These are phyloP conservation scores for Drosophila obscura DNA, from an alignment of 1,140 invertebrate species.

Conservation along the genomic window DNA sequence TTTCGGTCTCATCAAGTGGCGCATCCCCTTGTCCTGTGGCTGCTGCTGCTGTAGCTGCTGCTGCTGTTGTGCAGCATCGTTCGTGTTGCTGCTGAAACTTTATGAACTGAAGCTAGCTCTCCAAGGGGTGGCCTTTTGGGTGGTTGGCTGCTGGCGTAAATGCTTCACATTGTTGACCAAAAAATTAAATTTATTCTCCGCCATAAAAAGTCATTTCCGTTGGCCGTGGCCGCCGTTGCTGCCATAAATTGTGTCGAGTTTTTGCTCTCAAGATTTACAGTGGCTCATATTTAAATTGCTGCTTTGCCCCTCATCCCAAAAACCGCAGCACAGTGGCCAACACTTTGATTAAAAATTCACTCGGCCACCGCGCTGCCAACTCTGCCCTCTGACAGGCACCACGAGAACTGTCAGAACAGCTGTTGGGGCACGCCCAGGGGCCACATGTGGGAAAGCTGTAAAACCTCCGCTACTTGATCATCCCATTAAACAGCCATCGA, in stretches of 20 bases:
- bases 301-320: conserved; percentile 43
- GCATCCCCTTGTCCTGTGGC: conserved; percentile 6
- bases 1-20: conserved; percentile 67
- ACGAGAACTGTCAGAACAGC: conserved; percentile 10
- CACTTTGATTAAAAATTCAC: conserved; percentile 76
- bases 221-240: conserved; percentile 46
- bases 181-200: conserved; percentile 81
- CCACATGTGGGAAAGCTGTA: conserved; percentile 53
- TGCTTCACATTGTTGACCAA: conserved; percentile 77
- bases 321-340: conserved; percentile 53
- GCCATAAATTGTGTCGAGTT: conserved; percentile 77
- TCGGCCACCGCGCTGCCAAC: conserved; percentile 27
- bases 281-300: conserved; percentile 78
- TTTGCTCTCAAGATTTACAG: conserved; percentile 77
- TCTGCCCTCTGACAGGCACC: background rate
- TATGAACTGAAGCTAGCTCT: conserved; percentile 49
- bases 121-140: background rate
- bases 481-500: conserved; percentile 63
- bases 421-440: conserved; percentile 26
- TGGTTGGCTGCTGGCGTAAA: conserved; percentile 3
- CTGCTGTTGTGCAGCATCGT: conserved; percentile 8
- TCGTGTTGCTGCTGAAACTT: conserved; percentile 42
- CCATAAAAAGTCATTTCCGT: conserved; percentile 81
- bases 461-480: conserved; percentile 43
- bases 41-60: background rate